Percentiles rank a stretch among this genome's conserved stretches.
phyloP scores from a whole-genome alignment of 2,888 invertebrate species.

The Spodoptera littoralis region DNA sequence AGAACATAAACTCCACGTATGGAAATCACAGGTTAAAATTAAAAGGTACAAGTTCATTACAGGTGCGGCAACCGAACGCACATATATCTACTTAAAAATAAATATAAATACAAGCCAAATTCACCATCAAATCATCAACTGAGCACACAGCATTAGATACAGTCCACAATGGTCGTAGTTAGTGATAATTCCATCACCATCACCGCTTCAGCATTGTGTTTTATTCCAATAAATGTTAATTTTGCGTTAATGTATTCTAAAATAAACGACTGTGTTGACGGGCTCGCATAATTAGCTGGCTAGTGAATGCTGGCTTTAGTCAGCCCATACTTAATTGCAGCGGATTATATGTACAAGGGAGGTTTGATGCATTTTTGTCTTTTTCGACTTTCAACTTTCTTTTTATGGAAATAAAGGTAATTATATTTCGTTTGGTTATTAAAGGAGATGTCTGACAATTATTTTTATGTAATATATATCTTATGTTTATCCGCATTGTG shows the following conservation, averaged over 20 bases:
- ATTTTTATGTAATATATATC: no score
- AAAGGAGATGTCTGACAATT: no score
- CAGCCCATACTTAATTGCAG: slow-evolving; percentile 49
- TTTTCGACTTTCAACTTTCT: slow-evolving; percentile 1
- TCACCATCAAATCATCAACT: slow-evolving; percentile 29
- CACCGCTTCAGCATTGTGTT: slow-evolving; percentile 50
- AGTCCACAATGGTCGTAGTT: slow-evolving; percentile 54
- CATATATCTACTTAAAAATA: no score
- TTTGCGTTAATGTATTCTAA: slow-evolving; percentile 72
- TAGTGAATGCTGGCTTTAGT: slow-evolving; percentile 46
- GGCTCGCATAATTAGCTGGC: slow-evolving; percentile 66
- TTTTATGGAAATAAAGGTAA: slow-evolving; percentile 13
- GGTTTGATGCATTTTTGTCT: slow-evolving; percentile 16
- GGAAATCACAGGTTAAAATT: no score
- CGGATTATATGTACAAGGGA: slow-evolving; percentile 31
- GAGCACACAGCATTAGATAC: slow-evolving; percentile 45
- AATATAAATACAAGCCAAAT: neutral
- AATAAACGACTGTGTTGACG: slow-evolving; percentile 67
- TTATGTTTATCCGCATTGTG: no score
- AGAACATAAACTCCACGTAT: no score
- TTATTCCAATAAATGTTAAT: slow-evolving; percentile 70
- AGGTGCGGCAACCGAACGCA: no score
- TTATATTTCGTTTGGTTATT: slow-evolving; percentile 3
- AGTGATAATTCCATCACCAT: slow-evolving; percentile 51
- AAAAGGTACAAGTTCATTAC: no score